Percentiles rank a stretch among this genome's conserved stretches.
Evolutionary conservation across 2,888 invertebrate species (phyloP).

Genomic region (Creontiades dilutus): DNA sequence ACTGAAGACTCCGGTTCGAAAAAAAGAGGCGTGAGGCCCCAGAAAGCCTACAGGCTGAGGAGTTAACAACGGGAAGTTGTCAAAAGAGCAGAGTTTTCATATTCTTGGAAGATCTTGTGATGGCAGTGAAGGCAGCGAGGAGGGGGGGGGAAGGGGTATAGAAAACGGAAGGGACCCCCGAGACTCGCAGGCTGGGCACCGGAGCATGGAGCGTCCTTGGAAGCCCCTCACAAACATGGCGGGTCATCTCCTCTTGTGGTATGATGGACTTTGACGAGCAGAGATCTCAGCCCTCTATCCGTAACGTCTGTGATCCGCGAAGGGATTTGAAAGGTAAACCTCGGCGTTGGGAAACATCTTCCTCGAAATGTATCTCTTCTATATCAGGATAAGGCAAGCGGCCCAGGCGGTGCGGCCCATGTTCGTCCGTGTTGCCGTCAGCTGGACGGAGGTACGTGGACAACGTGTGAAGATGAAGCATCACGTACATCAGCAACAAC

Average conservation of each 20-base stretch:
- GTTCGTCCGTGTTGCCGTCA: neutral
- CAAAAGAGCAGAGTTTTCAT: constrained; percentile 49
- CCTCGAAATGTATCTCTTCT: neutral
- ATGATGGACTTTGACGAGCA: constrained; percentile 36
- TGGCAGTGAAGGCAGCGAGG: neutral
- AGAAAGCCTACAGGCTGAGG: neutral
- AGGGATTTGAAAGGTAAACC: constrained; percentile 28
- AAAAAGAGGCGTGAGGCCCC: neutral
- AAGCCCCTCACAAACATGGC: constrained; percentile 1
- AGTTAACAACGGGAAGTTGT: constrained; percentile 17
- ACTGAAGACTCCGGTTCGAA: neutral
- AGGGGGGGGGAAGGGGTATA: neutral
- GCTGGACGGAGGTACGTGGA: neutral
- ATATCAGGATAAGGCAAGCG: neutral
- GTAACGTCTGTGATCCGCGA: neutral
- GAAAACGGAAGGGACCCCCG: constrained; percentile 2
- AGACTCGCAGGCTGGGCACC: constrained; percentile 29
- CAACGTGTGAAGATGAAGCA: constrained; percentile 27
- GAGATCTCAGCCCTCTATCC: neutral
- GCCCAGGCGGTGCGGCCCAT: neutral
- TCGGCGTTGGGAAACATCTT: neutral
- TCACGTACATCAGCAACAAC: constrained; percentile 8
- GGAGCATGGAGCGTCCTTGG: constrained; percentile 58
- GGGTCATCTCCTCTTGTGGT: constrained; percentile 24
- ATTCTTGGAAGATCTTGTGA: constrained; percentile 16